Evolutionary conservation across 2,797 vertebrate genomes (phyloP), one percentile per base, ranked within the genome.

Genomic region (Sphenodon punctatus): DNA sequence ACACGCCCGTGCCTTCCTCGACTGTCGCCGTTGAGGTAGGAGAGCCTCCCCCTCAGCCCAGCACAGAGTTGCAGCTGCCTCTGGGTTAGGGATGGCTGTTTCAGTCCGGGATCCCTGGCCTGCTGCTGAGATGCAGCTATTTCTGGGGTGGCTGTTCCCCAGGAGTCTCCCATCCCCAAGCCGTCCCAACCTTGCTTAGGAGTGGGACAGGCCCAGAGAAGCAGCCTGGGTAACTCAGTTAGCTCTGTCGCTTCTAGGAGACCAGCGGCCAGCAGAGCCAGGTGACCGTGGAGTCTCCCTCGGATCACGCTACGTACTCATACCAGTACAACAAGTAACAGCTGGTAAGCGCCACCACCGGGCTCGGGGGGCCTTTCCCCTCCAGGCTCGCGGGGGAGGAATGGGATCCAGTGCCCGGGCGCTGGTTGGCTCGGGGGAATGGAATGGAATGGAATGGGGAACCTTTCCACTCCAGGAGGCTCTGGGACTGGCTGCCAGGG

Each of bases 291-390:
- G 98, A 98, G 86, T 96, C 97, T 1, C 94, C 97, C 68, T 95
- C 97, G 69, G 98, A 99, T 92, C 97, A 97, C 58, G 95, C 97
- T 78, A 93, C 96, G 93, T 99, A 97, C 94, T 95, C 98, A 78
- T 99, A 98, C 96, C 97, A 97, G 94, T 98, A 97, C 96, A 96
- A 94, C 96, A 98, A 99, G 94, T 98, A 96, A 89, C 49, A 16
- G 32, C 8, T 84, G 84, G 90, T 88, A 84, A 89, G 92, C 69
- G n/a, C 22, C 27, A 20, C 17, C 12, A n/a, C 11, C 25, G 38
- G n/a, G 39, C 30, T n/a, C 16, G 3, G 45, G 39, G 17, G 25
- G 38, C n/a, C n/a, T n/a, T n/a, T n/a, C n/a, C n/a, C n/a, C n/a
- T n/a, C n/a, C n/a, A n/a, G n/a, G n/a, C n/a, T n/a, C n/a, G n/a